phyloP scores from a whole-genome alignment of 2,888 invertebrate species.

The Shargacucullia verbasci region DNA sequence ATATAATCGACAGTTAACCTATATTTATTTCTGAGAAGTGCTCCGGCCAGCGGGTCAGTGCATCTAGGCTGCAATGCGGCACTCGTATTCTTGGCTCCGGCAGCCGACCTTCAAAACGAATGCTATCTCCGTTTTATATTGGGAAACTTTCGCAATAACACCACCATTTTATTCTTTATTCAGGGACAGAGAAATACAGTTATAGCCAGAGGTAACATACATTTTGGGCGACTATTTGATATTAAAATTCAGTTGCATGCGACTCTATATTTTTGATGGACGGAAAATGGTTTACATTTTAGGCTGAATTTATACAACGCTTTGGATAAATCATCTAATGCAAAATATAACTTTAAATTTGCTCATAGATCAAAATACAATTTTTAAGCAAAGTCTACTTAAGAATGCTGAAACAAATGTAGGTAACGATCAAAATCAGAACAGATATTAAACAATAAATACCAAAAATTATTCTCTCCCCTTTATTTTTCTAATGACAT shows the following conservation, averaged over 20 bases:
- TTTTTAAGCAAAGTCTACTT: too few species aligned
- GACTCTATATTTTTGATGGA: neutral
- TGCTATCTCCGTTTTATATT: constrained; percentile 34
- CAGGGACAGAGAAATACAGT: constrained; percentile 5
- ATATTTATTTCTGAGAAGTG: constrained; percentile 55
- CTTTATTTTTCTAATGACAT: neutral
- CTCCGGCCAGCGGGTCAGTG: constrained; percentile 55
- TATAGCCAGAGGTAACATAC: constrained; percentile 12
- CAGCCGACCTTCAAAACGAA: constrained; percentile 50
- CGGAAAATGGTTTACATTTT: constrained; percentile 3
- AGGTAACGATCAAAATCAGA: too few species aligned
- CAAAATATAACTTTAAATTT: too few species aligned
- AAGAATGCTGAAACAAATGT: too few species aligned
- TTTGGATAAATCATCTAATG: too few species aligned
- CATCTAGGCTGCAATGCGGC: constrained; percentile 66
- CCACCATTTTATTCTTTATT: constrained; percentile 15
- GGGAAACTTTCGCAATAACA: constrained; percentile 24
- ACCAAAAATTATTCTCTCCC: too few species aligned
- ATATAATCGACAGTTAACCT: constrained; percentile 51
- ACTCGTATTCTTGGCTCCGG: constrained; percentile 51
- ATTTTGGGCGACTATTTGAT: constrained; percentile 1
- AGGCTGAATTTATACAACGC: neutral
- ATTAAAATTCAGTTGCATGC: constrained; percentile 1
- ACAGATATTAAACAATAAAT: too few species aligned
- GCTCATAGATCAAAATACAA: too few species aligned